Base-by-base conservation (phyloP, 2,113 vertebrate genomes). In the Orcinus orca region DNA sequence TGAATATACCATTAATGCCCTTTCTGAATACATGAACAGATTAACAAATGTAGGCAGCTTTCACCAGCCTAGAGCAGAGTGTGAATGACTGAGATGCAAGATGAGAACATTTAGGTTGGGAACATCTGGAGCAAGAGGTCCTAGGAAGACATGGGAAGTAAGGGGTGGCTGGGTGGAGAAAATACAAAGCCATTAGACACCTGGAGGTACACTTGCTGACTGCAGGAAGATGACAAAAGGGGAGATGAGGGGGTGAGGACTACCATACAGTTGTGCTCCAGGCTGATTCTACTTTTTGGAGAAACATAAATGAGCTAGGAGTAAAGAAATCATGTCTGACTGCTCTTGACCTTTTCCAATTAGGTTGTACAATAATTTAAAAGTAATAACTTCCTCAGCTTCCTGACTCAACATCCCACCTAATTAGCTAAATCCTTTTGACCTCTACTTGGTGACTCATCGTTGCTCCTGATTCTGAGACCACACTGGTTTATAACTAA, bases 311-410 rank as follows among this genome's bases (percentile, higher is more conserved):
- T 83, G 76, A 65, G 20, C n/a, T 20, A 38, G 33, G 73, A 82
- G 65, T 44, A 53, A 79, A 91, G 68, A 93, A 95, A 58, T 26
- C 6, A 55, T 58, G 36, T 62, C 33, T 74, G 68, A 90, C 31
- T 67, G 33, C 33, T 76, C 47, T 33, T 82, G 70, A 89, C 63
- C 9, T 96, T 95, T 95, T 76, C 58, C 62, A 90, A 73, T 86
- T 62, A 74, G 55, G n/a, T 73, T 90, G 62, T 71, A 50, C 8
- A 53, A 82, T 92, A 73, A 96, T 74, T 92, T 77, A 73, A 73
- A 81, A 93, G 41, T 26, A 84, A 50, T 67, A n/a, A 55, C 63
- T 80, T 91, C n/a, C n/a, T 79, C 58, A 25, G 79, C 70, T 95
- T 92, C 33, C 62, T 77, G 58, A 89, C 65, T 84, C 63, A 74